A percentile compares a stretch with the other conserved stretches of the same genome.
phyloP scores from a whole-genome alignment of 2,888 invertebrate genomes.

The Ochropleura leucogaster region DNA sequence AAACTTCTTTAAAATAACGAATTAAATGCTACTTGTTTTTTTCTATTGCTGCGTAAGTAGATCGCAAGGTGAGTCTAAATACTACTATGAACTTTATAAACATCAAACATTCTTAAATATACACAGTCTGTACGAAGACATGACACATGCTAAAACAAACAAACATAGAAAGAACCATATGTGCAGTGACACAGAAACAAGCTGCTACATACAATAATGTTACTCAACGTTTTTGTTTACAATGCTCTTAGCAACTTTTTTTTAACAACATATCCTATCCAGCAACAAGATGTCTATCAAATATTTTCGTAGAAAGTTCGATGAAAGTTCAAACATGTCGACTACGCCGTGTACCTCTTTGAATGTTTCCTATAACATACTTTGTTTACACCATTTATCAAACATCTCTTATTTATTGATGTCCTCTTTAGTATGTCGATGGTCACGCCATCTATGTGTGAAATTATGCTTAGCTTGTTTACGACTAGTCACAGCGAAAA shows the following conservation, averaged over 20 bases:
- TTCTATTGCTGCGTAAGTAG: not conserved
- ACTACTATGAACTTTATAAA: not conserved
- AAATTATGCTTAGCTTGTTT: not conserved
- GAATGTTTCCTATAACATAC: not conserved
- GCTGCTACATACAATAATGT: not conserved
- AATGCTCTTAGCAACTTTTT: not conserved
- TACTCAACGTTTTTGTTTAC: not conserved
- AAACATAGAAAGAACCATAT: not conserved
- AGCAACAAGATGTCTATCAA: not conserved
- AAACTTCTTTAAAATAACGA: not conserved
- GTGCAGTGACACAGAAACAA: not conserved
- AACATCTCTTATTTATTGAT: not conserved
- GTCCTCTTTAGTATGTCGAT: not conserved
- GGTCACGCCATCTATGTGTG: not conserved
- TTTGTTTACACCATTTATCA: not conserved
- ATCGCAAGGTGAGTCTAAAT: not conserved
- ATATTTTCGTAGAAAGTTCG: not conserved
- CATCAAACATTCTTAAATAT: not conserved
- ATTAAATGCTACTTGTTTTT: not conserved
- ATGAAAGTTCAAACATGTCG: not conserved
- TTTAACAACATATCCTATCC: not conserved
- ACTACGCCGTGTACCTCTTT: not conserved
- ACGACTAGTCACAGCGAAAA: not conserved
- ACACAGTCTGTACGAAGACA: no score
- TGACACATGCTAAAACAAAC: not conserved